Evolutionary conservation across 2,797 vertebrate species (phyloP).

Genomic region (Anguilla pacifica): DNA sequence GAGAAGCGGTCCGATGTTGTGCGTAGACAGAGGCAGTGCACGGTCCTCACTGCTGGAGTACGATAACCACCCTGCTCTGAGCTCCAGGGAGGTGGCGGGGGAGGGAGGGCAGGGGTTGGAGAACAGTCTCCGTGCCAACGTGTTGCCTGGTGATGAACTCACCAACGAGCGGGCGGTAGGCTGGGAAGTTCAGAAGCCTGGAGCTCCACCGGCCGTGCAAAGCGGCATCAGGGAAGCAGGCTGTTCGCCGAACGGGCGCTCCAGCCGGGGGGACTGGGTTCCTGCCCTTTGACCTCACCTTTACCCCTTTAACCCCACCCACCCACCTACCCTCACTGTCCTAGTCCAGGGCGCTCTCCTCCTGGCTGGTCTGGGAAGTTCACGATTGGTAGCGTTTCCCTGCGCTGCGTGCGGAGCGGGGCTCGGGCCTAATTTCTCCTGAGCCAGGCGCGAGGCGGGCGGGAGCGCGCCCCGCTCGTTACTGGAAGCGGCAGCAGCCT

Average conservation of each 20-base stretch:
- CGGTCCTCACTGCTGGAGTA: not conserved
- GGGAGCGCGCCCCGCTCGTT: not conserved
- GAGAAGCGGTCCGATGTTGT: not conserved
- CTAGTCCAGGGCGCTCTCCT: not conserved
- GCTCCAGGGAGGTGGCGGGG: not conserved
- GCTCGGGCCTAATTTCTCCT: conserved; percentile 2
- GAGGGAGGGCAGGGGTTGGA: not conserved
- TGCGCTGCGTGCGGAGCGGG: not conserved
- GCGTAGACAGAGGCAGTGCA: not conserved
- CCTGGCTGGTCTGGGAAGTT: not conserved
- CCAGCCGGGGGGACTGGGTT: not conserved
- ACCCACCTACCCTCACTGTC: not conserved
- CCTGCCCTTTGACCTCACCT: not conserved
- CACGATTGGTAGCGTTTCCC: not conserved
- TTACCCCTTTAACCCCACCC: not conserved
- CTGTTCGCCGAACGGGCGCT: not conserved
- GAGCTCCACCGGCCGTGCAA: not conserved
- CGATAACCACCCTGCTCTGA: not conserved
- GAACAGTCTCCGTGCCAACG: not conserved
- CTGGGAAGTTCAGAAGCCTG: not conserved
- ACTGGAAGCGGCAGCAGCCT: not conserved
- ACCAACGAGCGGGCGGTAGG: too few species aligned
- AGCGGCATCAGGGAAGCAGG: not conserved
- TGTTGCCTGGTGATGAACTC: not conserved
- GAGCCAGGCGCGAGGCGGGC: not conserved